These are phyloP conservation scores for Novumbra hubbsi DNA, from an alignment of 2,797 vertebrate genomes.

Conservation along the genomic window DNA sequence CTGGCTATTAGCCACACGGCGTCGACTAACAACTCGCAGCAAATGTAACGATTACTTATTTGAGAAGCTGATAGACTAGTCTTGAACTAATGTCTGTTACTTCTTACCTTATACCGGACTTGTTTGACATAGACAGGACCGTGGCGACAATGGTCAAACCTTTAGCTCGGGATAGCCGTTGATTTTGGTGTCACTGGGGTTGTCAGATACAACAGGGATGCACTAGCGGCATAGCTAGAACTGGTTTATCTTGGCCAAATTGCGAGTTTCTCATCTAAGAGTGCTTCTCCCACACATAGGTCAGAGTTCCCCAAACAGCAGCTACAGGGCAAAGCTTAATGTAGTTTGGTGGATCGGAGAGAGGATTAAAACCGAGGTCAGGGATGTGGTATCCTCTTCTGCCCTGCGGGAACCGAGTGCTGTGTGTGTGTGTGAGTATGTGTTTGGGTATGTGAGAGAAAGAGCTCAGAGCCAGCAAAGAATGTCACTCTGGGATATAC, in stretches of 20 bases:
- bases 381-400: no score
- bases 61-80: constrained; percentile 63
- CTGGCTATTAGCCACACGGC: constrained; percentile 59
- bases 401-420: no score
- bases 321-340: not conserved
- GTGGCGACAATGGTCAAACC: constrained; percentile 23
- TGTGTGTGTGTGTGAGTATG: not conserved
- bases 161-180: no score
- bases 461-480: constrained; percentile 25
- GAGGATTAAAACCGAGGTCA: not conserved
- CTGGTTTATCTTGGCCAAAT: constrained; percentile 34
- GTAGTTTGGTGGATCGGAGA: not conserved
- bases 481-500: constrained; percentile 34
- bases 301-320: constrained; percentile 3
- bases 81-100: constrained; percentile 45
- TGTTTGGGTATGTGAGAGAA: constrained; percentile 13
- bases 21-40: constrained; percentile 62
- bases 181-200: no score
- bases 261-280: constrained; percentile 37
- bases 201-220: constrained; percentile 42
- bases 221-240: constrained; percentile 45
- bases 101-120: constrained; percentile 37
- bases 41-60: constrained; percentile 42
- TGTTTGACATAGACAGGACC: constrained; percentile 49
- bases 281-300: not conserved